A percentile compares a stretch with the other conserved stretches of the same genome.
phyloP scores from a whole-genome alignment of 2,113 vertebrate species.

The Ochotona curzoniae region DNA sequence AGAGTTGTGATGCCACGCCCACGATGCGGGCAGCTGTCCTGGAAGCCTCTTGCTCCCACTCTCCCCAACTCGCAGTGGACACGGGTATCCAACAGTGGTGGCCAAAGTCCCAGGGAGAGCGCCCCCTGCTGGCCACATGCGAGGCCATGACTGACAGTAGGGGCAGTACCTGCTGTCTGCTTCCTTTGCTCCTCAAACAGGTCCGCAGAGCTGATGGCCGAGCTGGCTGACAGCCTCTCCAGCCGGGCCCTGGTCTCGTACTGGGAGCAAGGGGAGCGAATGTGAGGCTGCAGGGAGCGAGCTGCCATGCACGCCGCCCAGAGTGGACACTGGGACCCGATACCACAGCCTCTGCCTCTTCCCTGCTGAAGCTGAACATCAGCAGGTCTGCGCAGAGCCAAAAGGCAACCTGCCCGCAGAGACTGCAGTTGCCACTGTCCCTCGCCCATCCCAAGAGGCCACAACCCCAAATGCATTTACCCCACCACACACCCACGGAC shows the following conservation, averaged over 20 bases:
- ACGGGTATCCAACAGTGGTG: fast-evolving
- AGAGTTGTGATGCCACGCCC: too few species aligned
- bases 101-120: neutral
- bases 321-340: too few species aligned
- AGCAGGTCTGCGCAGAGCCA: too few species aligned
- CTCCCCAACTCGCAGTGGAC: neutral
- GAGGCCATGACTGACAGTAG: too few species aligned
- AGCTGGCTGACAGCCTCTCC: slow-evolving; percentile 91
- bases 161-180: slow-evolving; percentile 82
- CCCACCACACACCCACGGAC: too few species aligned
- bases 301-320: too few species aligned
- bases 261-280: slow-evolving; percentile 79
- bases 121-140: too few species aligned
- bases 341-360: too few species aligned
- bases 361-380: too few species aligned
- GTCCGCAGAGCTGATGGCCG: slow-evolving; percentile 95
- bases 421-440: neutral
- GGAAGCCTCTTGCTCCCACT: neutral
- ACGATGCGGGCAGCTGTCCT: too few species aligned
- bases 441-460: neutral
- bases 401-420: neutral
- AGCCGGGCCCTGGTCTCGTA: slow-evolving; percentile 93
- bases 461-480: neutral
- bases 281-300: neutral
- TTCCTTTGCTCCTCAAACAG: slow-evolving; percentile 96